These are phyloP conservation scores for Leucania comma DNA, from an alignment of 2,888 invertebrate species.

Conservation along the genomic window DNA sequence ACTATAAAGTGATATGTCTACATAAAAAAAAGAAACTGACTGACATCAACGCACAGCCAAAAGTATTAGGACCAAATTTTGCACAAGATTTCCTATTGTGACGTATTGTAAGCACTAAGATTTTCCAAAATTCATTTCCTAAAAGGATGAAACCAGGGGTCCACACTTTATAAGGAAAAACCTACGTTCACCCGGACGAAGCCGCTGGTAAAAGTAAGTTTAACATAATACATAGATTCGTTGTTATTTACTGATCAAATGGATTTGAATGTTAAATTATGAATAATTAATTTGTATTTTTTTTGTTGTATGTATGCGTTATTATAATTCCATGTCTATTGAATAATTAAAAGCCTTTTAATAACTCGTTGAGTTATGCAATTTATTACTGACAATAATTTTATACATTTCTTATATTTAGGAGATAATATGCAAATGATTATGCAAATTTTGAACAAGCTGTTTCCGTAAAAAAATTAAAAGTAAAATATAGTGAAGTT, in stretches of 20 bases:
- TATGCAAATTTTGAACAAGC: conserved; percentile 29
- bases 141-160: too few relatives aligned
- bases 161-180: too few relatives aligned
- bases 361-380: conserved; percentile 24
- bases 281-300: conserved; percentile 5
- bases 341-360: conserved; percentile 33
- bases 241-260: neutral
- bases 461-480: conserved; percentile 11
- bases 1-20: neutral
- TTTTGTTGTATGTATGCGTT: neutral
- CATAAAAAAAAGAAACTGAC: too few relatives aligned
- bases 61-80: too few relatives aligned
- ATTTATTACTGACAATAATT: conserved; percentile 31
- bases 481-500: neutral
- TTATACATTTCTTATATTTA: conserved; percentile 12
- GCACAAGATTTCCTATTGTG: too few relatives aligned
- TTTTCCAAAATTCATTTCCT: too few relatives aligned
- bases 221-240: conserved; percentile 8
- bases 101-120: too few relatives aligned
- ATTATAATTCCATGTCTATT: conserved; percentile 13
- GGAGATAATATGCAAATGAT: conserved; percentile 36
- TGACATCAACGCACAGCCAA: too few relatives aligned
- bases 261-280: neutral
- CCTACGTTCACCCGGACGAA: too few relatives aligned
- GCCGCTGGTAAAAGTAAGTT: too few relatives aligned